These are phyloP conservation scores for Lota lota DNA, from an alignment of 2,113 vertebrate genomes.

Conservation along the genomic window DNA sequence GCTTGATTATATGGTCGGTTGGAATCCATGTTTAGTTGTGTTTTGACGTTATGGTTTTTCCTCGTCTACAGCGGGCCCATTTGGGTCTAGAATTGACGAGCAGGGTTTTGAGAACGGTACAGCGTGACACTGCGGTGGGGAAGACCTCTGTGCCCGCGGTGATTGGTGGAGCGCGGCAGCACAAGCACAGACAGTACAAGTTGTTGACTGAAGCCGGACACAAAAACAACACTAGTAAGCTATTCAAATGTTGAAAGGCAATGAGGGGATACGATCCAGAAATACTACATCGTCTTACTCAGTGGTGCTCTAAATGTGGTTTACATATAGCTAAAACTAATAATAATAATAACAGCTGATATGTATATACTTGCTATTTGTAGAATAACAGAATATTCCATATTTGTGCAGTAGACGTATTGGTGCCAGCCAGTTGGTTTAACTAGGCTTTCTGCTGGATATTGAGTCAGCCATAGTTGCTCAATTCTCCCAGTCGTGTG, in stretches of 20 bases:
- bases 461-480: slow-evolving; percentile 23
- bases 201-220: too few relatives aligned
- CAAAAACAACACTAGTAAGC: too few relatives aligned
- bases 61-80: slow-evolving; percentile 66
- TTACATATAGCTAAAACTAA: too few relatives aligned
- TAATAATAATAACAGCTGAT: too few relatives aligned
- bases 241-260: too few relatives aligned
- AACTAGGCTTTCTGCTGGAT: slow-evolving; percentile 33
- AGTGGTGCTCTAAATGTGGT: too few relatives aligned
- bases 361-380: too few relatives aligned
- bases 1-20: slow-evolving; percentile 86
- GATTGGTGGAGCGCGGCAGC: slow-evolving; percentile 23
- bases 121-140: slow-evolving; percentile 23
- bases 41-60: slow-evolving; percentile 38
- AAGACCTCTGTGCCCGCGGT: slow-evolving; percentile 23
- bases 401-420: slow-evolving; percentile 11
- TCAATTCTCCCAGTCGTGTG: slow-evolving; percentile 29
- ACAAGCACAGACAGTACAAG: too few relatives aligned
- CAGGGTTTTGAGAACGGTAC: slow-evolving; percentile 21
- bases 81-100: slow-evolving; percentile 13
- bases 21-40: slow-evolving; percentile 57
- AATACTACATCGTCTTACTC: too few relatives aligned
- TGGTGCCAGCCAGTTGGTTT: slow-evolving; percentile 37
- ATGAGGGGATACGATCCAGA: too few relatives aligned
- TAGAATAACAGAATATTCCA: background rate